Percentiles rank a stretch among this genome's conserved stretches.
phyloP scores from a whole-genome alignment of 2,113 vertebrate species.

The Phrynosoma blainvillii region DNA sequence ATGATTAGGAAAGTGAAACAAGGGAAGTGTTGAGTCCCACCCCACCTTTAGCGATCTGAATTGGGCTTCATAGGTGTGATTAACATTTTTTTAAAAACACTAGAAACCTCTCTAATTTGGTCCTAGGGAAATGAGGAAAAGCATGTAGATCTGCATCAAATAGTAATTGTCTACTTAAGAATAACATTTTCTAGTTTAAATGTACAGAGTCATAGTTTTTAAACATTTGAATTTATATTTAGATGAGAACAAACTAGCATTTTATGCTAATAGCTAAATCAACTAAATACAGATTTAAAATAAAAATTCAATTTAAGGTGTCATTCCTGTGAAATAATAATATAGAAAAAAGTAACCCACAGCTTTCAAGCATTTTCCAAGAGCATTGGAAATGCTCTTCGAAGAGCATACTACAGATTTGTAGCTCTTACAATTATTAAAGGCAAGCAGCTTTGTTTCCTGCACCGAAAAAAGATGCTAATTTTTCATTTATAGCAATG shows the following conservation, averaged over 20 bases:
- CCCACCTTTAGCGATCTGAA: neutral
- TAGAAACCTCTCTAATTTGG: neutral
- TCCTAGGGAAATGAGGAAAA: neutral
- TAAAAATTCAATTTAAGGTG: slow-evolving; percentile 47
- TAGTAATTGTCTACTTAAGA: neutral
- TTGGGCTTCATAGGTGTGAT: neutral
- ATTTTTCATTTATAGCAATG: slow-evolving; percentile 75
- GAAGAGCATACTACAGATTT: slow-evolving; percentile 61
- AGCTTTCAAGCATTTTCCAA: slow-evolving; percentile 49
- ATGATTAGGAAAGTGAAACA: too few species aligned
- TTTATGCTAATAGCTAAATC: slow-evolving; percentile 24
- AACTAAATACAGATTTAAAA: slow-evolving; percentile 42
- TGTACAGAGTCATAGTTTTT: neutral
- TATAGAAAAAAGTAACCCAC: slow-evolving; percentile 47
- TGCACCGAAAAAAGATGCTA: slow-evolving; percentile 72
- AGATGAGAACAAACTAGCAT: slow-evolving; percentile 43
- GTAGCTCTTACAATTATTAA: slow-evolving; percentile 70
- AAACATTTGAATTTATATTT: slow-evolving; percentile 34
- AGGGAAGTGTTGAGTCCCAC: too few species aligned
- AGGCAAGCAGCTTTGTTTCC: slow-evolving; percentile 65
- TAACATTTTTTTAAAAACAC: neutral
- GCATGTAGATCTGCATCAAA: neutral
- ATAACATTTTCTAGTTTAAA: slow-evolving; percentile 44
- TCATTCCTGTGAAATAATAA: slow-evolving; percentile 50
- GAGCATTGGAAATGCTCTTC: slow-evolving; percentile 31